Evolutionary conservation across 2,113 vertebrate genomes (phyloP).

Genomic region (Catagonus wagneri): DNA sequence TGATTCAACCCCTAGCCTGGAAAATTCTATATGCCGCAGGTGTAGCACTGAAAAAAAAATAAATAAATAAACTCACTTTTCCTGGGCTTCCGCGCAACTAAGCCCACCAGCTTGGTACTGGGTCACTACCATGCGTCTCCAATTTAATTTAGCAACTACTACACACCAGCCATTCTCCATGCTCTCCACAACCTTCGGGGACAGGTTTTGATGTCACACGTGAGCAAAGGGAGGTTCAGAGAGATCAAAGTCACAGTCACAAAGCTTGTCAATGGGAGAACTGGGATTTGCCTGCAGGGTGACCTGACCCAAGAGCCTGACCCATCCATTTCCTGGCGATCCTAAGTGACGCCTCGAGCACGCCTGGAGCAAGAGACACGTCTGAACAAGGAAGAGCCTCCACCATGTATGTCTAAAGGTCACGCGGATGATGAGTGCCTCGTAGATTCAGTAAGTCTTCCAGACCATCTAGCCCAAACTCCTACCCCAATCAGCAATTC

Average conservation of each 20-base stretch:
- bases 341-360: rapidly evolving
- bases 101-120: neutral
- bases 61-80: neutral
- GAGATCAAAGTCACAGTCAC: neutral
- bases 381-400: neutral
- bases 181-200: neutral
- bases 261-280: neutral
- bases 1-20: too few relatives aligned
- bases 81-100: neutral
- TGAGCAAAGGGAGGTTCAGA: neutral
- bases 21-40: too few relatives aligned
- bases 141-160: neutral
- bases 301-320: neutral
- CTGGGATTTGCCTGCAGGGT: neutral
- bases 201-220: neutral
- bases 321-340: too few relatives aligned
- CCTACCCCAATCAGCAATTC: neutral
- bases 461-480: neutral
- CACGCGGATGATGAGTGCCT: neutral
- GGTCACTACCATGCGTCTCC: neutral
- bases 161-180: neutral
- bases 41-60: too few relatives aligned
- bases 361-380: neutral
- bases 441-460: neutral
- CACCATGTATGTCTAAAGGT: neutral